Evolutionary conservation across 2,113 vertebrate genomes (phyloP).

Genomic region (Odontesthes bonariensis): DNA sequence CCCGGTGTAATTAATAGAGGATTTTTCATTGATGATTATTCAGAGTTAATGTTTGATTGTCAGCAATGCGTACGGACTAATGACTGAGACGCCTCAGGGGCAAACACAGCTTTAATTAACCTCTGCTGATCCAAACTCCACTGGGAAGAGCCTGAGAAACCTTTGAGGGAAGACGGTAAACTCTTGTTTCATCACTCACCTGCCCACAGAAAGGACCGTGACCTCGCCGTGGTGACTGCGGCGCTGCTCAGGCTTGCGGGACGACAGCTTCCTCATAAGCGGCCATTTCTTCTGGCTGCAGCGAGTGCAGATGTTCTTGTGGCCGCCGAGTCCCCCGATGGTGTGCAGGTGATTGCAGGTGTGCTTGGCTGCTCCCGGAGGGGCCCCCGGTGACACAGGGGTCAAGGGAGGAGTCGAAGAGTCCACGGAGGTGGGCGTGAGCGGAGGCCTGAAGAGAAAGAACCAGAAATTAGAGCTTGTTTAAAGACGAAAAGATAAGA

Average conservation of each 20-base stretch:
- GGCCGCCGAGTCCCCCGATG: constrained; percentile 84
- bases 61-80: not conserved
- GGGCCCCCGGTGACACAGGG: constrained; percentile 70
- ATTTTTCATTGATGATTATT: not conserved
- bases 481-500: constrained; percentile 1
- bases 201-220: constrained; percentile 95
- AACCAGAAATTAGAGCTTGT: not conserved
- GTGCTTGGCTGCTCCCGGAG: constrained; percentile 84
- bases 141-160: not conserved
- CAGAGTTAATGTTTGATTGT: constrained; percentile 45
- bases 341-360: constrained; percentile 93
- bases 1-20: constrained; percentile 8
- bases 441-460: constrained; percentile 79
- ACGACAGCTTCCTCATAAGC: constrained; percentile 82
- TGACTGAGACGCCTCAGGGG: not conserved
- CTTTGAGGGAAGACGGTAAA: not conserved
- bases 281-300: constrained; percentile 95
- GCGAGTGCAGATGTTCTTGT: constrained; percentile 89
- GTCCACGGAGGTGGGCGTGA: constrained; percentile 84
- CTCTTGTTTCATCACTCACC: constrained; percentile 73
- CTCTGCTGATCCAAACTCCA: not conserved
- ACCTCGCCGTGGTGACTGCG: constrained; percentile 86
- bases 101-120: constrained; percentile 12
- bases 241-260: constrained; percentile 79
- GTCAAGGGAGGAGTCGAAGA: constrained; percentile 82